Evolutionary conservation across 2,113 vertebrate species (phyloP), one percentile per base, ranked within the genome.

Genomic region (Saguinus midas): DNA sequence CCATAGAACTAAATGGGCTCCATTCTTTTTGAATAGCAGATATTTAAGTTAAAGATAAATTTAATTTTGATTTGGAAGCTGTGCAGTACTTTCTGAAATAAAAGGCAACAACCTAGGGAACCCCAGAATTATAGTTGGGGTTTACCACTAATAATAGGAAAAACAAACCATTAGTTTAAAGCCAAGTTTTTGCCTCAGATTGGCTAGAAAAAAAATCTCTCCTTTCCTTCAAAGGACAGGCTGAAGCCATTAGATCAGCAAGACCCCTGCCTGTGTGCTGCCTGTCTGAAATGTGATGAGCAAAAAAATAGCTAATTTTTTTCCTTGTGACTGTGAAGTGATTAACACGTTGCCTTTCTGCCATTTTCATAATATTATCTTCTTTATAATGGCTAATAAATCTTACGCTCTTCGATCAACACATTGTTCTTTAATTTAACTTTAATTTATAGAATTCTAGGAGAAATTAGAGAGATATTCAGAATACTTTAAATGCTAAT

Each of bases 221-320:
- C 73, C 55, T 64, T 40, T 43, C 90, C 85, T 96, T 92, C 95
- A 87, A 87, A 94, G 21, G n/a, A 76, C 27, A 91, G 84, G 43
- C 66, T 96, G 93, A 97, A 95, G 70, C 1, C 16, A 27, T 1
- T 86, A 72, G 87, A 90, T 66, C n/a, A 90, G 95, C 40, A 83
- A 96, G 84, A 80, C 80, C 70, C 85, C 61, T 94, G 14, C 45
- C 25, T 90, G 57, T 57, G 91, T 29, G 78, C 95, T 95, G 18
- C 76, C 83, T 97, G 52, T 91, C 83, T 97, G 76, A 95, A 95
- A 90, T 82, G 93, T 75, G 16, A 52, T 17, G 52, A 52, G 52
- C 16, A 0, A 17, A 17, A 52, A 52, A 52, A 50, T 18, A 52
- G 96, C 87, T 66, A 57, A 37, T 96, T 88, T 82, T 70, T 84